These are phyloP conservation scores for Hemicrepidius hirtus DNA, from an alignment of 2,888 invertebrate genomes.

Conservation along the genomic window DNA sequence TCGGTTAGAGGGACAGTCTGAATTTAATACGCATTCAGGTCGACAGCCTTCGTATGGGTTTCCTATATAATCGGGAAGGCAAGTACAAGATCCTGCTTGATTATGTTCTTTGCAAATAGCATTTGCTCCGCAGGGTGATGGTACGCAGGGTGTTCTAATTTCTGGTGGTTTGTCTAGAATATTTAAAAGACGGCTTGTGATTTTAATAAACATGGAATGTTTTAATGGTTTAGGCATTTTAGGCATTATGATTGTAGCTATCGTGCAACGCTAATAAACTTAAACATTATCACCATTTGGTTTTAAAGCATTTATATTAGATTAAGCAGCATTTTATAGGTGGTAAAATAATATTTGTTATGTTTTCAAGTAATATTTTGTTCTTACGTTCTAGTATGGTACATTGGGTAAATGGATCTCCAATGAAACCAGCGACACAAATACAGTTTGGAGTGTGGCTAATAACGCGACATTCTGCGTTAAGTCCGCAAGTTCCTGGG, in stretches of 20 bases:
- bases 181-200: not conserved
- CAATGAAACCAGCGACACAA: slow-evolving; percentile 82
- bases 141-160: slow-evolving; percentile 79
- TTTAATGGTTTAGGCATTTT: slow-evolving; percentile 5
- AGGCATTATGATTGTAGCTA: slow-evolving; percentile 3
- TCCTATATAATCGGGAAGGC: slow-evolving; percentile 82
- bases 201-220: not conserved
- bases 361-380: not conserved
- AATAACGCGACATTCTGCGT: slow-evolving; percentile 86
- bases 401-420: slow-evolving; percentile 83
- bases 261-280: not conserved
- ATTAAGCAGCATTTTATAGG: slow-evolving; percentile 31
- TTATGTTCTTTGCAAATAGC: slow-evolving; percentile 84
- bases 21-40: slow-evolving; percentile 80
- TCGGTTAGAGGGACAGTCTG: slow-evolving; percentile 78
- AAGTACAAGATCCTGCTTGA: slow-evolving; percentile 83
- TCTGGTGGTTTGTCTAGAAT: slow-evolving; percentile 52
- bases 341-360: slow-evolving; percentile 29
- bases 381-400: slow-evolving; percentile 31
- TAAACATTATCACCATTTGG: not conserved
- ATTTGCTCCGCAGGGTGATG: slow-evolving; percentile 80
- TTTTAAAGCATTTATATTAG: slow-evolving; percentile 31
- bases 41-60: slow-evolving; percentile 86
- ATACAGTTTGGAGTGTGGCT: slow-evolving; percentile 90
- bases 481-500: slow-evolving; percentile 84